A percentile compares a stretch with the other conserved stretches of the same genome.
Conservation (phyloP, 2,888 invertebrate genomes). For the Sympetrum striolatum region DNA sequence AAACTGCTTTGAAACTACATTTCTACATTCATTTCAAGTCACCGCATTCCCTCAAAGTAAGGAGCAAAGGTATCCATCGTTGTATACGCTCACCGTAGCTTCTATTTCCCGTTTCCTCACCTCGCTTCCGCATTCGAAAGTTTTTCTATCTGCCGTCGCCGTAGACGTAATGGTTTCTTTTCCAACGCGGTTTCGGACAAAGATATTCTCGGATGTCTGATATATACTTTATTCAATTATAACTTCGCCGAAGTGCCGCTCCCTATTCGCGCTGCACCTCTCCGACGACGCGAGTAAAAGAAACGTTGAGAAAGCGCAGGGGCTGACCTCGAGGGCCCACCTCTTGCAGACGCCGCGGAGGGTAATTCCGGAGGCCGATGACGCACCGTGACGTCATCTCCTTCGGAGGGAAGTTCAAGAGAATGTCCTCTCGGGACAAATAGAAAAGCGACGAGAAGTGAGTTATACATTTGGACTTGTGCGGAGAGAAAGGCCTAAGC, state of each 20-base stretch:
- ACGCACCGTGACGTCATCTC: background rate
- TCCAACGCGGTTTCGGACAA: background rate
- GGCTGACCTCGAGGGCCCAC: background rate
- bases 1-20: no score
- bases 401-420: background rate
- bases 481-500: no score
- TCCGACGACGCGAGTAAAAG: background rate
- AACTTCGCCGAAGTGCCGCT: background rate
- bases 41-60: no score
- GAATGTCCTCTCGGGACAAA: background rate
- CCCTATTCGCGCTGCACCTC: background rate
- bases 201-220: background rate
- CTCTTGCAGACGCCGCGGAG: background rate
- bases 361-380: background rate
- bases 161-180: background rate
- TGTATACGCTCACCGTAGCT: no score
- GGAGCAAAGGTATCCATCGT: no score
- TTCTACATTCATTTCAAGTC: no score
- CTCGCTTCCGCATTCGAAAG: background rate
- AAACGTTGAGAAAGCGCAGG: background rate
- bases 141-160: background rate
- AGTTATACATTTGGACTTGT: background rate
- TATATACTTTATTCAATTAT: background rate
- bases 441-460: background rate
- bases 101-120: background rate